Evolutionary conservation across 1,140 invertebrate species (phyloP).

Genomic region (Pseudomyrmex dendroicus): DNA sequence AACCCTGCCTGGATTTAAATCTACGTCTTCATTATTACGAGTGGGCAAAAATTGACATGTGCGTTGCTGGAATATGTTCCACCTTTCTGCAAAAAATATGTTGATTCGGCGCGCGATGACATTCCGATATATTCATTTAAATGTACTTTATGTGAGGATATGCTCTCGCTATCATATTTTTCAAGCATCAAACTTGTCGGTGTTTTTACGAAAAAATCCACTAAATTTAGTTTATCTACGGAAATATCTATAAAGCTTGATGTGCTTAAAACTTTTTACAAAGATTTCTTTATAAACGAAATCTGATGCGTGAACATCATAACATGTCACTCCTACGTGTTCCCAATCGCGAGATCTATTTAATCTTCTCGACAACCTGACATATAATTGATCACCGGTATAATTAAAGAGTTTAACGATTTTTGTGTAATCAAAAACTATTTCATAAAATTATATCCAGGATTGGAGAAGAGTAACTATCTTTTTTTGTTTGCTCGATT

Average conservation of each 20-base stretch:
- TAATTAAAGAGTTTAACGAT: conserved; percentile 49
- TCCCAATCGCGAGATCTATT: conserved; percentile 17
- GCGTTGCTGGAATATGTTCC: not conserved
- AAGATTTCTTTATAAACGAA: not conserved
- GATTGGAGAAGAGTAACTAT: not conserved
- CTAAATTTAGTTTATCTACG: not conserved
- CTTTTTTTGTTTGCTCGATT: conserved; percentile 1
- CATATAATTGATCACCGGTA: conserved; percentile 19
- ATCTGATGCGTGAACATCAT: not conserved
- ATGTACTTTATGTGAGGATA: conserved; percentile 25
- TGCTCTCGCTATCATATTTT: not conserved
- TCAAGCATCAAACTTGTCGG: not conserved
- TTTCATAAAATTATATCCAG: conserved; percentile 19
- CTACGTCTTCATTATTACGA: conserved; percentile 68
- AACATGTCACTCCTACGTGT: not conserved
- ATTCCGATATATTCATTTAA: conserved; percentile 15
- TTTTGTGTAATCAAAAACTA: not conserved
- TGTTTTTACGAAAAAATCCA: not conserved
- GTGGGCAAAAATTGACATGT: conserved; percentile 65
- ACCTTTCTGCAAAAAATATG: conserved; percentile 30
- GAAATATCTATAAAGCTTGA: not conserved
- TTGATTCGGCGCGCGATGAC: not conserved
- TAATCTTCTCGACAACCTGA: not conserved
- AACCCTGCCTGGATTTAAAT: conserved; percentile 61
- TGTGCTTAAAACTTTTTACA: not conserved